A percentile compares a stretch with the other conserved stretches of the same genome.
Evolutionary conservation across 2,113 vertebrate species (phyloP).

Genomic region (Lasiurus cinereus): DNA sequence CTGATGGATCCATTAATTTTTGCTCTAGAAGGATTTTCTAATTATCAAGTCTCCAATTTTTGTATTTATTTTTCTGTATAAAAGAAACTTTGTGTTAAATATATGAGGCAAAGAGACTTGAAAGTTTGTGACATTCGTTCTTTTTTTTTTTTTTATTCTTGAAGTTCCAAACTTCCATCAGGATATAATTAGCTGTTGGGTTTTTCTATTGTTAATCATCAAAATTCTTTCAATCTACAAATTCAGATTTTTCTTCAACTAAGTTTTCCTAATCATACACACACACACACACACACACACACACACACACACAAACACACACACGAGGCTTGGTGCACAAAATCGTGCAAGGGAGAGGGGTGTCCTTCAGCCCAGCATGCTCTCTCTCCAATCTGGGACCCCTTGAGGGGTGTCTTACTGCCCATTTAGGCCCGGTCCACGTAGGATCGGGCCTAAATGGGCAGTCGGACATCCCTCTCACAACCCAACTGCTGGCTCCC

Average conservation of each 20-base stretch:
- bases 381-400: too few relatives aligned
- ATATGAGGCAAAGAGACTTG: constrained; percentile 26
- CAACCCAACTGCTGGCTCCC: too few relatives aligned
- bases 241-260: constrained; percentile 32
- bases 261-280: constrained; percentile 12
- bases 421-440: too few relatives aligned
- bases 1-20: not conserved
- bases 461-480: too few relatives aligned
- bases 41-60: constrained; percentile 26
- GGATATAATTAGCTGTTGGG: not conserved
- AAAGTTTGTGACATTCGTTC: not conserved
- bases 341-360: too few relatives aligned
- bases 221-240: not conserved
- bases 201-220: not conserved
- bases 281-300: too few relatives aligned
- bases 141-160: constrained; percentile 3
- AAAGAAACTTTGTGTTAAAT: not conserved
- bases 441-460: too few relatives aligned
- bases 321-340: too few relatives aligned
- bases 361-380: too few relatives aligned
- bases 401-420: too few relatives aligned
- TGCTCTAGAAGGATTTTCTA: constrained; percentile 42
- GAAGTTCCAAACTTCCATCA: constrained; percentile 45
- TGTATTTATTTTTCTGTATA: constrained; percentile 16
- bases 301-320: too few relatives aligned